Percentiles rank a stretch among this genome's conserved stretches.
phyloP scores from a whole-genome alignment of 2,888 invertebrate species.

The Andrena trimmerana region DNA sequence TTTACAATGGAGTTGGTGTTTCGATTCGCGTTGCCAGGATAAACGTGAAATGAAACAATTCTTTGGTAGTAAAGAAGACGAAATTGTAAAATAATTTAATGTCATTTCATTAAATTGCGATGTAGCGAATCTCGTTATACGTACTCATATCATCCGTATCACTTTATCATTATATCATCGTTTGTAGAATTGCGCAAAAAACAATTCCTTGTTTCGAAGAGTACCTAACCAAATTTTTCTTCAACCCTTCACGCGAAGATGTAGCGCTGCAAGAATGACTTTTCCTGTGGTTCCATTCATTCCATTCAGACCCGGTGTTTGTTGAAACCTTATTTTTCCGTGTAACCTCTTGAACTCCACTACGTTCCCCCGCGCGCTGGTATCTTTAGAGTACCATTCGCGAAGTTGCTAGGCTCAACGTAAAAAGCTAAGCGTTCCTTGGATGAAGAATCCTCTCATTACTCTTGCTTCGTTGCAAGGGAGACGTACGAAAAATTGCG shows the following conservation, averaged over 20 bases:
- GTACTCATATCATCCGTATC: not conserved
- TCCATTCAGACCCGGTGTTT: not conserved
- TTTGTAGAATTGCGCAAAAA: not conserved
- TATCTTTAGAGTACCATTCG: not conserved
- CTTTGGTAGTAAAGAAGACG: not conserved
- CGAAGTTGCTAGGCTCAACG: not conserved
- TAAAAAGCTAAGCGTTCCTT: conserved; percentile 16
- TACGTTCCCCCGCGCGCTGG: not conserved
- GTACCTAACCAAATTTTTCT: conserved; percentile 3
- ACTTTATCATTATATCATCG: not conserved
- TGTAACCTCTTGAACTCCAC: not conserved
- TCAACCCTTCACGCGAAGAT: not conserved
- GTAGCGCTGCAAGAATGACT: not conserved
- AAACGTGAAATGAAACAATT: conserved; percentile 12
- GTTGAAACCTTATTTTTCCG: not conserved
- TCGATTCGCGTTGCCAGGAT: conserved; percentile 68
- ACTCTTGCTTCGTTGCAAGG: not conserved
- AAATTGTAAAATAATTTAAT: not conserved
- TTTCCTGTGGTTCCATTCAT: conserved; percentile 4
- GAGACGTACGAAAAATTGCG: not conserved
- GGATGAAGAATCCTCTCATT: not conserved
- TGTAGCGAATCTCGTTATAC: not conserved
- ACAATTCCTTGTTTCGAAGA: not conserved
- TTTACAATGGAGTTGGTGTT: conserved; percentile 77
- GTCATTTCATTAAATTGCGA: not conserved